Percentiles rank a stretch among this genome's conserved stretches.
Conservation (phyloP, 2,797 vertebrate species). For the Loriculus beryllinus region DNA sequence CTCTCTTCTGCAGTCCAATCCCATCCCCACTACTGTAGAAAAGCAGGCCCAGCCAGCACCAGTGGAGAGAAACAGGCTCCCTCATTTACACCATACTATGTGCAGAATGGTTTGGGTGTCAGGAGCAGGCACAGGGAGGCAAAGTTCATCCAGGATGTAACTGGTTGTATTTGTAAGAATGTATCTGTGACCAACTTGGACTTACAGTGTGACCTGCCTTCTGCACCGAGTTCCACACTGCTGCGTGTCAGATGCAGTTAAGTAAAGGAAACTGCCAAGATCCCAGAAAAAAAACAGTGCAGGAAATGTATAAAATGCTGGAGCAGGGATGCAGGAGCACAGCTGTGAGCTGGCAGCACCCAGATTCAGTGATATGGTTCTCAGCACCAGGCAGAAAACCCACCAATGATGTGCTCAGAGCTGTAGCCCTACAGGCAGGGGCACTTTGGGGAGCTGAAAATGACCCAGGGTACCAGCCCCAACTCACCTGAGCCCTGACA, state of each 20-base stretch:
- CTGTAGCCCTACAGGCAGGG: neutral
- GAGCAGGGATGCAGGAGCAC: neutral
- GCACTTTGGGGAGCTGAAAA: neutral
- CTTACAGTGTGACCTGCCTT: neutral
- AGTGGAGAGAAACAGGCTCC: neutral
- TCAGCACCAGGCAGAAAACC: neutral
- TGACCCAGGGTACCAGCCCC: neutral
- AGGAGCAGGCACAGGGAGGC: neutral
- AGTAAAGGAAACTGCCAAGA: neutral
- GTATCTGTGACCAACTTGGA: neutral
- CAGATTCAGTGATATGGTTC: neutral
- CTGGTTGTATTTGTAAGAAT: neutral
- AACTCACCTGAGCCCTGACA: neutral
- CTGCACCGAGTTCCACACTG: neutral
- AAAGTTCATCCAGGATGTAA: neutral
- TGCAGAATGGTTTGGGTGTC: neutral
- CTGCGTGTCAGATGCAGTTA: neutral
- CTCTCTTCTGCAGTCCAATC: neutral
- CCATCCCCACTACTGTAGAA: neutral
- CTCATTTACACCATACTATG: neutral
- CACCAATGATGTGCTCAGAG: neutral
- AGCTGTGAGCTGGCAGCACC: neutral
- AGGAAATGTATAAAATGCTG: neutral
- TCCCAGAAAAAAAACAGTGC: neutral
- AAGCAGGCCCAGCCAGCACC: neutral